phyloP scores from a whole-genome alignment of 2,797 vertebrate species.

The Epinephelus awoara region DNA sequence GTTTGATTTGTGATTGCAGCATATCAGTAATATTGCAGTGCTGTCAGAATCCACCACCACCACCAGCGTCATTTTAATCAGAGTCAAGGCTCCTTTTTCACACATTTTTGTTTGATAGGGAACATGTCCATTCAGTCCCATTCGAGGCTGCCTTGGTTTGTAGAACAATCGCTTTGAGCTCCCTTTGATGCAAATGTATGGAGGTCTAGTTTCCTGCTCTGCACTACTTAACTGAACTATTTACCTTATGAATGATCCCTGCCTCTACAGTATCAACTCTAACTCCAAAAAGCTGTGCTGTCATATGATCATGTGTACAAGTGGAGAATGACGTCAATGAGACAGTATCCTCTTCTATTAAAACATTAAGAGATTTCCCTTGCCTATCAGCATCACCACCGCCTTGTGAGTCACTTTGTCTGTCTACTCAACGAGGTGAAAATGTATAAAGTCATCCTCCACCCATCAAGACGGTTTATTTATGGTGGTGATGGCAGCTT shows the following conservation, averaged over 20 bases:
- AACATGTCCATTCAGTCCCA: constrained; percentile 12
- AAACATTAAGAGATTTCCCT: constrained; percentile 1
- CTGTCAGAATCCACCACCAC: not conserved
- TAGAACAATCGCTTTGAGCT: not conserved
- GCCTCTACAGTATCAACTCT: not conserved
- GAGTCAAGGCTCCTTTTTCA: constrained; percentile 47
- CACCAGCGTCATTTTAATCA: constrained; percentile 3
- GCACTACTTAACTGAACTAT: not conserved
- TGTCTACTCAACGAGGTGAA: constrained; percentile 42
- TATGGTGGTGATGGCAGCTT: constrained; percentile 77
- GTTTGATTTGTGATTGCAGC: constrained; percentile 11
- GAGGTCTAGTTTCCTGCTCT: not conserved
- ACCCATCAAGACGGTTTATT: constrained; percentile 78
- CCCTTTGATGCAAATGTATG: constrained; percentile 4
- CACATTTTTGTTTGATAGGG: not conserved
- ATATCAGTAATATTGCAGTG: not conserved
- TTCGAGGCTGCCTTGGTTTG: constrained; percentile 6
- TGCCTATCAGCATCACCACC: constrained; percentile 6
- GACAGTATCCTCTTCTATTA: constrained; percentile 17
- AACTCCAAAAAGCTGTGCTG: constrained; percentile 4
- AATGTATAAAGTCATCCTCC: constrained; percentile 68
- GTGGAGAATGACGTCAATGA: constrained; percentile 35
- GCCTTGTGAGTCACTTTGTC: constrained; percentile 41
- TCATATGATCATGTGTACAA: constrained; percentile 2
- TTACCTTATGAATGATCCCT: not conserved